Conservation (phyloP, 2,888 invertebrate genomes). For the Mesorhabditis sp. region DNA sequence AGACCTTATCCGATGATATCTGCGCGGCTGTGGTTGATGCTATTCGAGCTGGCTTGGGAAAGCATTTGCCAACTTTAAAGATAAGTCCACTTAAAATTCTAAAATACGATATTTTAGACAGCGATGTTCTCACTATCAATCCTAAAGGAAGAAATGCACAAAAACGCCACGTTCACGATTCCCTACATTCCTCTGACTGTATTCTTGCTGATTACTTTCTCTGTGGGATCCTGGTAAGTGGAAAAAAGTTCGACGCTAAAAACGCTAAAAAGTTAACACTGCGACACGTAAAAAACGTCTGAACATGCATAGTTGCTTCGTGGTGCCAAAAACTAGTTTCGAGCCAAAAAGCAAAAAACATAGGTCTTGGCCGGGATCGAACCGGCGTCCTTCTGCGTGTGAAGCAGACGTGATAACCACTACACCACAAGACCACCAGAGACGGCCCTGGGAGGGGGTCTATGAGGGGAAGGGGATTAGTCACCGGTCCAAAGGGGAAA, state of each 20-base stretch:
- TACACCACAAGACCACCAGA: slow-evolving; percentile 36
- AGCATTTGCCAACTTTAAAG: not conserved
- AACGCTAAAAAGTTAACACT: not conserved
- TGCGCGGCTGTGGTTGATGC: not conserved
- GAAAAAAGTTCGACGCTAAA: not conserved
- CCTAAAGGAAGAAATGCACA: slow-evolving; percentile 55
- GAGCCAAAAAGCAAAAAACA: not conserved
- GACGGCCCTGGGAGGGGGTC: too few relatives aligned
- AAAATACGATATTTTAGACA: slow-evolving; percentile 19
- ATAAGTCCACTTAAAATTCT: too few relatives aligned
- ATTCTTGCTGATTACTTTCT: slow-evolving; percentile 51
- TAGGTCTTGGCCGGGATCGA: slow-evolving; percentile 43
- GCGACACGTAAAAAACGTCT: not conserved
- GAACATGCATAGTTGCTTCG: not conserved
- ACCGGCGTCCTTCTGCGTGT: slow-evolving; percentile 52
- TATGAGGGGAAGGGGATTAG: too few relatives aligned
- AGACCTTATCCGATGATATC: not conserved
- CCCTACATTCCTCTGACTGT: slow-evolving; percentile 55
- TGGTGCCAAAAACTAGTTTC: slow-evolving; percentile 1
- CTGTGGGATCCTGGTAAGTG: slow-evolving; percentile 50
- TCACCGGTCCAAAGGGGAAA: too few relatives aligned
- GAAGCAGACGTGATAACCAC: slow-evolving; percentile 53
- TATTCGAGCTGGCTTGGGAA: not conserved
- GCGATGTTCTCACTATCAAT: slow-evolving; percentile 49
- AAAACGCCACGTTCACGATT: slow-evolving; percentile 56